A percentile compares a stretch with the other conserved stretches of the same genome.
phyloP scores from a whole-genome alignment of 2,797 vertebrate genomes.

The Cercopithecus neglectus region DNA sequence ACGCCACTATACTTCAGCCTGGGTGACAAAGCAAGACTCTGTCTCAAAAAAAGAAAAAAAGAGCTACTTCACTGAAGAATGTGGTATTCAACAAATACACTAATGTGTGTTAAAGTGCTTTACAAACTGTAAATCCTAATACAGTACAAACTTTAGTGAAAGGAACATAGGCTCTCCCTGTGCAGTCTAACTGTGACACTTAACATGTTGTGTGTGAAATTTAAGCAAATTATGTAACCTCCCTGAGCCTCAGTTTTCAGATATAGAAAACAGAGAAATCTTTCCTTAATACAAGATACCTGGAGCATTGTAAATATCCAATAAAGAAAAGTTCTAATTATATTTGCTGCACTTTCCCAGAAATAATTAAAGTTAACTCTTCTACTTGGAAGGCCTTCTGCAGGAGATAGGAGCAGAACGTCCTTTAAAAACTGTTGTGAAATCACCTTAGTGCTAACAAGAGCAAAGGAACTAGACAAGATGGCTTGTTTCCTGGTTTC shows the following conservation, averaged over 20 bases:
- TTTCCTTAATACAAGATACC: background rate
- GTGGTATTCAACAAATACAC: background rate
- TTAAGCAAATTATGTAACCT: background rate
- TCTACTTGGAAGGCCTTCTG: background rate
- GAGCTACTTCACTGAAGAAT: background rate
- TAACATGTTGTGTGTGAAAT: background rate
- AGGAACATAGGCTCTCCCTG: background rate
- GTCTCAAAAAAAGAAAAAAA: background rate
- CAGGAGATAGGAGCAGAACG: background rate
- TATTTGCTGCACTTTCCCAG: background rate
- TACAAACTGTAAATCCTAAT: background rate
- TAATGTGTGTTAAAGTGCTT: background rate
- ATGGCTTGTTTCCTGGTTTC: background rate
- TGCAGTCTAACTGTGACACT: background rate
- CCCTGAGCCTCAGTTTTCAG: background rate
- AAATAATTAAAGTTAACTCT: background rate
- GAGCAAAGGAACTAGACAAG: background rate
- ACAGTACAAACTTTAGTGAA: background rate
- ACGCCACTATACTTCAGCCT: rapidly evolving
- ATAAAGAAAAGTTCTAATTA: background rate
- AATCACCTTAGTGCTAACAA: background rate
- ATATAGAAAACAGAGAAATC: background rate
- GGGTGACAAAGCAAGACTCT: background rate
- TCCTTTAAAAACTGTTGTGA: background rate
- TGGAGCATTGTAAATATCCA: background rate